These are phyloP conservation scores for Chaetops frenatus DNA, from an alignment of 2,113 vertebrate genomes.

Conservation along the genomic window DNA sequence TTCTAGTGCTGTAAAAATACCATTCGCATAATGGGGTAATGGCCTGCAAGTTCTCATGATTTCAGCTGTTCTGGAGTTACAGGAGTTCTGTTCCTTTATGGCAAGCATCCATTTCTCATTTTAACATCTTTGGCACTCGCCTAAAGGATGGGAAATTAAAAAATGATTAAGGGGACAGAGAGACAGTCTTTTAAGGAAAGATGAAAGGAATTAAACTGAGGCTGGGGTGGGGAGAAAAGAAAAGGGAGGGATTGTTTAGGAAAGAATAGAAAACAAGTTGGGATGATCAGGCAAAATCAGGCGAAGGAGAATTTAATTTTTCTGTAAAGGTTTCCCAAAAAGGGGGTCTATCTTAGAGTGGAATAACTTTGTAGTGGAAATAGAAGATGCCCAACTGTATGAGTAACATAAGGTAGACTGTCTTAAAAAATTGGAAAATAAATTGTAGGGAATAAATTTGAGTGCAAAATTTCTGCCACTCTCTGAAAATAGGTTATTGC, in stretches of 20 bases:
- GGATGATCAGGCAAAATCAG: background rate
- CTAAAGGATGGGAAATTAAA: conserved; percentile 58
- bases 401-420: background rate
- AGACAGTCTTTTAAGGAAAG: conserved; percentile 34
- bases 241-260: background rate
- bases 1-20: conserved; percentile 48
- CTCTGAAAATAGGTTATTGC: background rate
- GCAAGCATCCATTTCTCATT: conserved; percentile 50
- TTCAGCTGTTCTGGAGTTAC: conserved; percentile 25
- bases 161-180: conserved; percentile 36
- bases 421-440: background rate
- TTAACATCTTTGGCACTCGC: conserved; percentile 48
- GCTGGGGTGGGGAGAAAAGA: background rate
- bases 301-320: background rate
- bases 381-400: background rate
- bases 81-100: conserved; percentile 42
- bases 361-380: background rate
- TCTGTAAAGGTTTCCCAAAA: background rate
- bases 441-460: background rate
- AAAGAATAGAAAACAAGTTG: background rate
- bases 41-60: conserved; percentile 39
- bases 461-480: background rate
- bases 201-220: conserved; percentile 41
- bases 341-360: background rate
- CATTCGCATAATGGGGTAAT: conserved; percentile 13